Evolutionary conservation across 1,140 invertebrate species (phyloP).

Genomic region (Lutraria rhynchaena): DNA sequence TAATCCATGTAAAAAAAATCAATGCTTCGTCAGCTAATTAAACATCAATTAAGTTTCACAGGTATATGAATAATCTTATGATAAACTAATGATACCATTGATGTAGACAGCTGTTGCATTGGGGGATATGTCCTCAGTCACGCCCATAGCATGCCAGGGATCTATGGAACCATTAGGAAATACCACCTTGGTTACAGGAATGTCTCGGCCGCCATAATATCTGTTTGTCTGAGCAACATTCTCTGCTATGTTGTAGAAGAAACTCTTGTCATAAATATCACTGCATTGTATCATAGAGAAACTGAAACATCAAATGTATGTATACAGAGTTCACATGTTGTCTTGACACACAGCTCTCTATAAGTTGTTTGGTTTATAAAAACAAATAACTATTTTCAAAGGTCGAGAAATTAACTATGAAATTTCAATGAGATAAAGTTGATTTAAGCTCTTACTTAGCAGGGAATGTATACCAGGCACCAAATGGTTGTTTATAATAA

Average conservation of each 20-base stretch:
- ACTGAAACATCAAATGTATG: constrained; percentile 81
- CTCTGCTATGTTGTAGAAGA: constrained; percentile 84
- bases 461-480: constrained; percentile 86
- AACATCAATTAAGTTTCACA: too few species aligned
- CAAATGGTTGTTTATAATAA: constrained; percentile 88
- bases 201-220: constrained; percentile 89
- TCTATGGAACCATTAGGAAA: constrained; percentile 96
- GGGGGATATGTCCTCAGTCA: constrained; percentile 75
- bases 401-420: too few species aligned
- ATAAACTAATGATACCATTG: constrained; percentile 70
- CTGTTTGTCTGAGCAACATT: constrained; percentile 89
- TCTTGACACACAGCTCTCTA: too few species aligned
- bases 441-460: constrained; percentile 78
- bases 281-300: constrained; percentile 92
- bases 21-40: too few species aligned
- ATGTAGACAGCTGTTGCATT: constrained; percentile 80
- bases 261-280: constrained; percentile 89
- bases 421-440: too few species aligned
- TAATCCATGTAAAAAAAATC: background rate
- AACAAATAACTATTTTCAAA: too few species aligned
- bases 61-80: too few species aligned
- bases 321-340: too few species aligned
- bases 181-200: constrained; percentile 89
- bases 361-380: too few species aligned
- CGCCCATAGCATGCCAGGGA: constrained; percentile 94